Evolutionary conservation across 30 jellyfish, hydroid and myxozoan genomes (phyloP).

Genomic region (Haliclystus octoradiatus): DNA sequence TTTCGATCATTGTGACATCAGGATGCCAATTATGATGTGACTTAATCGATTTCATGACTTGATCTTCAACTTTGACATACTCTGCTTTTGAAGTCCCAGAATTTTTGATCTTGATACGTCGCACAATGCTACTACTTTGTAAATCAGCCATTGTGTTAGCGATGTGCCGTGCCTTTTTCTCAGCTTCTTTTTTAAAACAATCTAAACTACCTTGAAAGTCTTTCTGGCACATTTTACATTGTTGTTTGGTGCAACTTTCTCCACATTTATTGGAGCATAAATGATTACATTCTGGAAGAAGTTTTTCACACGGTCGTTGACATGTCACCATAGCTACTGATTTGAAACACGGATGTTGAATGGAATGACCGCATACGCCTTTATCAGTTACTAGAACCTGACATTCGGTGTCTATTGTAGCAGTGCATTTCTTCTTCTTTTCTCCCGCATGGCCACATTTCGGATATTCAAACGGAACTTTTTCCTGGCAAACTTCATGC

Average conservation of each 20-base stretch:
- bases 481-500: not conserved
- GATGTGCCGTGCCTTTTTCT: not conserved
- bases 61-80: slow-evolving; percentile 35
- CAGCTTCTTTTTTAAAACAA: not conserved
- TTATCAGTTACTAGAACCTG: not conserved
- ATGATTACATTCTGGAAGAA: not conserved
- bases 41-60: slow-evolving; percentile 31
- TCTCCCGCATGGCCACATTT: not conserved
- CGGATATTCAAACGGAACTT: not conserved
- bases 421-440: not conserved
- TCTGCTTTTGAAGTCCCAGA: slow-evolving; percentile 35
- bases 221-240: not conserved
- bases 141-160: not conserved
- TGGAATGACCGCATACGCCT: slow-evolving; percentile 32
- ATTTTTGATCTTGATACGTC: slow-evolving; percentile 4
- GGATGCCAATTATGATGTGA: slow-evolving; percentile 58
- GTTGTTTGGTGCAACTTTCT: not conserved
- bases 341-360: slow-evolving; percentile 11
- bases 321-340: slow-evolving; percentile 2
- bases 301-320: slow-evolving; percentile 17
- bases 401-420: not conserved
- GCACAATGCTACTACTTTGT: not conserved
- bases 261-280: not conserved
- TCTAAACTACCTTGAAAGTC: not conserved
- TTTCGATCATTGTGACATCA: slow-evolving; percentile 38